Base-by-base conservation (phyloP, 2,113 vertebrate species). In the Taxidea taxus region DNA sequence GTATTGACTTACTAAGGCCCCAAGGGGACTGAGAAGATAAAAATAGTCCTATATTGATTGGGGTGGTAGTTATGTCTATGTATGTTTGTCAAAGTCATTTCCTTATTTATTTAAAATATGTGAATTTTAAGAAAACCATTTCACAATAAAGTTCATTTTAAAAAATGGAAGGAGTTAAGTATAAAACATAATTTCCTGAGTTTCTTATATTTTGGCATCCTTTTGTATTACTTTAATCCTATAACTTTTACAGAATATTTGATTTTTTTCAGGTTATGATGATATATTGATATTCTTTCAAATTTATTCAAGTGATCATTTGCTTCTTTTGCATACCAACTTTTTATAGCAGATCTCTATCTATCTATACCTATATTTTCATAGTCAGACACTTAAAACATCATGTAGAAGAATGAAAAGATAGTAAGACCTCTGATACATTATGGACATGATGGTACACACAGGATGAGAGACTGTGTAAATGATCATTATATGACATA, bases 231-330 rank as follows among this genome's bases (percentile, higher is more conserved):
- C 15, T 97, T 97, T 94, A 77, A 47, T 98, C 37, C 39, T 87
- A 56, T 0, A 44, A n/a, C 44, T 98, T 98, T 98, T 92, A 89
- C 95, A 51, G 34, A 39, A 94, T 90, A 39, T 95, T 96, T 27
- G 27, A n/a, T 81, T 60, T 39, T 39, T 91, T 96, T 97, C 21
- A 94, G 62, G 85, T 0, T 72, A 34, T 3, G 89, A 97, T 64
- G 3, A 14, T 94, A 47, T 39, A 97, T 34, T 97, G 56, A 95
- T 85, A 14, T 97, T 98, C 90, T 80, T 49, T 80, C 16, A 56
- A 97, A 70, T 60, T 94, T 44, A 94, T 85, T 47, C 66, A 95
- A 90, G 70, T 92, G 70, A 47, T 49, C 39, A 72, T 97, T 97
- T 96, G 6, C 42, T 94, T 97, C 39, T 90, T 85, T 68, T 92